Conservation (phyloP, 2,888 invertebrate genomes). For the Melitaea athalia region DNA sequence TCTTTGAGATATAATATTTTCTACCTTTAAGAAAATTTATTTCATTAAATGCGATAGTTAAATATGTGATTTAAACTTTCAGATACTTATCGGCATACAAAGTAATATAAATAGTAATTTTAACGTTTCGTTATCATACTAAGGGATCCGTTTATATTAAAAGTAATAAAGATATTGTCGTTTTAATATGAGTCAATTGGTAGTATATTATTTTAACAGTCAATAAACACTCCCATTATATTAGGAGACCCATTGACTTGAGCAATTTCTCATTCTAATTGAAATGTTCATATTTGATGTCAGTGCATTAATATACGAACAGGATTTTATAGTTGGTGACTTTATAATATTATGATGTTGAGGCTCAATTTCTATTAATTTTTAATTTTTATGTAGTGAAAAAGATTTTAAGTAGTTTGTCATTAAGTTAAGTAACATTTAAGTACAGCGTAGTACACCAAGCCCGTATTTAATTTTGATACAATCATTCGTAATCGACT, state of each 20-base stretch:
- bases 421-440: background rate
- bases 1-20: too few species aligned
- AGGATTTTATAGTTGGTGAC: background rate
- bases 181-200: background rate
- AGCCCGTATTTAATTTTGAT: background rate
- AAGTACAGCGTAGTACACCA: background rate
- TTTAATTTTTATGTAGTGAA: background rate
- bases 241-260: background rate
- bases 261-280: constrained; percentile 2
- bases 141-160: constrained; percentile 3
- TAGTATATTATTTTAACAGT: constrained; percentile 8
- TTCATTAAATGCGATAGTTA: too few species aligned
- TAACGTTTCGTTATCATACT: background rate
- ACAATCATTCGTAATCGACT: too few species aligned
- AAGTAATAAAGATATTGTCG: constrained; percentile 2
- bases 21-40: too few species aligned
- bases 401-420: background rate
- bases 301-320: background rate
- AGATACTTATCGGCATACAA: background rate
- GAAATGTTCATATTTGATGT: constrained; percentile 1
- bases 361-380: background rate
- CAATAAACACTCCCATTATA: constrained; percentile 7
- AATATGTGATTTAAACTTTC: background rate
- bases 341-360: background rate
- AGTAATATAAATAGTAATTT: background rate